Evolutionary conservation across 2,888 invertebrate species (phyloP), one percentile per base, ranked within the genome.

Genomic region (Ennomos erosarius): DNA sequence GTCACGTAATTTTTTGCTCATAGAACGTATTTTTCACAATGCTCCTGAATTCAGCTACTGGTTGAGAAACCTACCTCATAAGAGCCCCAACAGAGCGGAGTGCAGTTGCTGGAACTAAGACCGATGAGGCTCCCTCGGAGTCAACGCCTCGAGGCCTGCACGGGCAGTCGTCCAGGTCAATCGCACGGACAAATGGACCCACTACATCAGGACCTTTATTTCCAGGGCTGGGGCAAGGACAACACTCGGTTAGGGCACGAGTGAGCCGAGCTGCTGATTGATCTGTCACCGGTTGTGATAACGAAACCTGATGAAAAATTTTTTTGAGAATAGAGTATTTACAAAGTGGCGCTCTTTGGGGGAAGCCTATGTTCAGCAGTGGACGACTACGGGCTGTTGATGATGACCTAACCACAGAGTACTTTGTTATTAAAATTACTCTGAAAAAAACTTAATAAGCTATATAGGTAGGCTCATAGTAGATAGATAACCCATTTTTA

Each of bases 91-190:
- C 61, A 67, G 79, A 59, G 55, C 76, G 78, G 62, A 83, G 62
- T 48, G 78, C 68, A 26, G 26, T 26, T 51, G 77, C 72, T 9
- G 84, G 82, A 68, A 84, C 74, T 42, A 84, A 65, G 13, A 83
- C 59, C 12, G 90, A 90, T 11, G 89, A 62, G n/a, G 87, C 74
- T 51, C 81, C 80, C 12, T 82, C 77, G 12, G 85, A 71, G 61
- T 91, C 91, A 58, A 75, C 67, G 37, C 65, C 65, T 60, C 77
- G 69, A 55, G 47, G 8, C 51, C 75, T 65, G 59, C 85, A 84
- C 10, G 84, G 77, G 53, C 85, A 86, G 69, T 81, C 80, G 8
- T 75, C 82, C 55, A 64, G 13, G 48, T 43, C 61, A 1, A 58
- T 55, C 3, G 65, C 43, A 16, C 62, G 63, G 16, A 57, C n/a